Evolutionary conservation across 2,797 vertebrate genomes (phyloP).

Genomic region (Hyperoplus lanceolatus): DNA sequence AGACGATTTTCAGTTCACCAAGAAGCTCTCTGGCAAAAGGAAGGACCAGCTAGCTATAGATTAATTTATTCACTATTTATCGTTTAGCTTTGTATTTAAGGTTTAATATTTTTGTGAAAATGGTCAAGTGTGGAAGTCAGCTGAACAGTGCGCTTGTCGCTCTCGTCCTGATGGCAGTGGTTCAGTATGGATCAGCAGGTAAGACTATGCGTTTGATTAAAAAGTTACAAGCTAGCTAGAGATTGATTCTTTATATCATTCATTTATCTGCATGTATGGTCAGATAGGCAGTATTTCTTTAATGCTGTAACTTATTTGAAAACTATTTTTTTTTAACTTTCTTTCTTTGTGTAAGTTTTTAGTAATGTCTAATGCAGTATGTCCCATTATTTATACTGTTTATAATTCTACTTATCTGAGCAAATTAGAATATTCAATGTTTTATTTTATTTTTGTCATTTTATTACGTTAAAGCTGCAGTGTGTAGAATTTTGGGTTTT

Average conservation of each 20-base stretch:
- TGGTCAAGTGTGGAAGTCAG: conserved; percentile 13
- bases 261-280: not conserved
- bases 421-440: no score
- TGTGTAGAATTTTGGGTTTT: no score
- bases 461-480: no score
- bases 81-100: not conserved
- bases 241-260: not conserved
- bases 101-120: conserved; percentile 10
- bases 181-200: conserved; percentile 23
- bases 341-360: no score
- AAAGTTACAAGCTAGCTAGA: not conserved
- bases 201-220: not conserved
- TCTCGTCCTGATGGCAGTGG: conserved; percentile 26
- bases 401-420: no score
- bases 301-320: no score
- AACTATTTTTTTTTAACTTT: no score
- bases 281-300: no score
- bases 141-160: conserved; percentile 31
- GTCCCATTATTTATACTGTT: no score
- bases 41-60: not conserved
- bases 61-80: not conserved
- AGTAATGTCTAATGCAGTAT: no score
- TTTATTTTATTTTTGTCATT: no score
- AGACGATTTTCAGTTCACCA: conserved; percentile 26
- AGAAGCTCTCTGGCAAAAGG: conserved; percentile 7